These are phyloP conservation scores for Ophthalmolycus amberensis DNA, from an alignment of 2,113 vertebrate genomes.

Conservation along the genomic window DNA sequence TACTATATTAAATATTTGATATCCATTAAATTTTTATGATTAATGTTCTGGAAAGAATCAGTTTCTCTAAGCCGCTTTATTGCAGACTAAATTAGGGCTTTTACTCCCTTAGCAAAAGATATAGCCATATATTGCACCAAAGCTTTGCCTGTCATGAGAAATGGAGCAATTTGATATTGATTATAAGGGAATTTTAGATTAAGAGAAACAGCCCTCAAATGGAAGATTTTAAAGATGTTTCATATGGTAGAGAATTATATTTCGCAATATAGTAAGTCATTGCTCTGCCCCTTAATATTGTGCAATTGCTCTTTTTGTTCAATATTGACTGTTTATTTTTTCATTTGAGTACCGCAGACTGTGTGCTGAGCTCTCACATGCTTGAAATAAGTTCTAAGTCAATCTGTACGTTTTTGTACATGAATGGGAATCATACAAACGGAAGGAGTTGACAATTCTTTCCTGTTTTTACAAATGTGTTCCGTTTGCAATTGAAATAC, in stretches of 20 bases:
- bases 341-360: background rate
- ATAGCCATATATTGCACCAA: constrained; percentile 73
- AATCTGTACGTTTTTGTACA: background rate
- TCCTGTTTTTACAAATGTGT: background rate
- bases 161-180: constrained; percentile 80
- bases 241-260: constrained; percentile 37
- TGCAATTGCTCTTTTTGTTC: constrained; percentile 2
- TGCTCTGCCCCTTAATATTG: background rate
- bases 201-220: constrained; percentile 55
- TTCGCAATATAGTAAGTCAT: constrained; percentile 13
- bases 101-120: constrained; percentile 77
- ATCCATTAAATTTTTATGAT: constrained; percentile 86
- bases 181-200: constrained; percentile 70
- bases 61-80: constrained; percentile 85
- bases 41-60: constrained; percentile 86
- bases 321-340: constrained; percentile 7
- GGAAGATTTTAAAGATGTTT: constrained; percentile 61
- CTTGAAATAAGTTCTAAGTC: background rate
- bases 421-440: background rate
- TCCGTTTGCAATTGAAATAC: background rate
- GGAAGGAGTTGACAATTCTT: background rate
- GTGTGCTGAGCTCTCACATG: background rate
- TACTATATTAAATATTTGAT: constrained; percentile 89
- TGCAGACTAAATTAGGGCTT: constrained; percentile 84
- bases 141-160: constrained; percentile 72